A percentile compares a stretch with the other conserved stretches of the same genome.
Evolutionary conservation across 30 jellyfish, hydroid and myxozoan species (phyloP).

Genomic region (Aurelia aurita): DNA sequence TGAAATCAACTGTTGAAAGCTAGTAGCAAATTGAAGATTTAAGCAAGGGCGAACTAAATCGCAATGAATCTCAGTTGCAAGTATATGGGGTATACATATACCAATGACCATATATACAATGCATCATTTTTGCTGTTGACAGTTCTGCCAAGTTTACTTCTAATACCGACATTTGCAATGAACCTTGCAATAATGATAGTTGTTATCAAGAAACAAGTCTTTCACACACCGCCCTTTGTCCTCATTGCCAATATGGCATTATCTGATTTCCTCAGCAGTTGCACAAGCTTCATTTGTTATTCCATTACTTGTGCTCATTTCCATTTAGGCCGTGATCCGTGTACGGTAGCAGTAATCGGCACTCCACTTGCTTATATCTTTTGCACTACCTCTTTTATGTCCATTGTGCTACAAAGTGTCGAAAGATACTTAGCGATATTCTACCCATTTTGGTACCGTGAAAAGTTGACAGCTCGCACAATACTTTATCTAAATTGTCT

Average conservation of each 20-base stretch:
- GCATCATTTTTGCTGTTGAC: not conserved
- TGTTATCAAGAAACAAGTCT: constrained; percentile 14
- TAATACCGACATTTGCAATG: constrained; percentile 23
- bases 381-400: constrained; percentile 28
- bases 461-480: not conserved
- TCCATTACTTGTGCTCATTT: constrained; percentile 27
- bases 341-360: constrained; percentile 58
- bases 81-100: constrained; percentile 40
- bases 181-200: constrained; percentile 26
- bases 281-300: constrained; percentile 35
- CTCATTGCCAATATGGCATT: constrained; percentile 51
- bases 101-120: not conserved
- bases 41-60: no score
- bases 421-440: constrained; percentile 17
- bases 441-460: constrained; percentile 24
- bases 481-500: not conserved
- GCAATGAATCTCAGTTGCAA: constrained; percentile 53
- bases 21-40: no score
- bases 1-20: no score
- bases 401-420: constrained; percentile 1
- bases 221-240: constrained; percentile 46
- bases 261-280: constrained; percentile 55
- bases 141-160: constrained; percentile 13
- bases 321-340: constrained; percentile 42
- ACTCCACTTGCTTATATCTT: constrained; percentile 44